Conservation (phyloP, 2,888 invertebrate species). For the Coelogynopora nodosa region DNA sequence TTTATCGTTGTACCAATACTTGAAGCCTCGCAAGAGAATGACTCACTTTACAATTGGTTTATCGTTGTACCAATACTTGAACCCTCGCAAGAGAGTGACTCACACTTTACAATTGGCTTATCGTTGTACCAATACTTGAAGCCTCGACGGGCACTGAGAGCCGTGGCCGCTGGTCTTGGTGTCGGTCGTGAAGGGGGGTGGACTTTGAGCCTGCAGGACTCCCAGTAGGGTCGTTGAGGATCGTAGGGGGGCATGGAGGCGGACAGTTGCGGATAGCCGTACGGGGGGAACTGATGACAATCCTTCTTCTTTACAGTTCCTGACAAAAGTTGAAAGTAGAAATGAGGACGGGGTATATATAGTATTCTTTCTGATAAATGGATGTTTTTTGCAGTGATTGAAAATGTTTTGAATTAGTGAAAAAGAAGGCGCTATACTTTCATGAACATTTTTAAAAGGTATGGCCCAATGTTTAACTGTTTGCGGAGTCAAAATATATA, state of each 20-base stretch:
- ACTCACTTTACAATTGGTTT: background rate
- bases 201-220: background rate
- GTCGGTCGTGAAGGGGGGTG: background rate
- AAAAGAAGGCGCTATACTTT: too few species aligned
- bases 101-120: background rate
- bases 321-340: too few species aligned
- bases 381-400: too few species aligned
- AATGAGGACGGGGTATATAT: too few species aligned
- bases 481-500: too few species aligned
- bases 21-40: too few species aligned
- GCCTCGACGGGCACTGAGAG: background rate
- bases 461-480: too few species aligned
- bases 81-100: background rate
- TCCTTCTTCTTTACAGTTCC: slow-evolving; percentile 48
- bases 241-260: background rate
- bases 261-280: slow-evolving; percentile 42
- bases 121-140: slow-evolving; percentile 37
- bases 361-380: too few species aligned
- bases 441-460: too few species aligned
- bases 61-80: slow-evolving; percentile 24
- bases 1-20: too few species aligned
- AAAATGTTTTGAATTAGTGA: too few species aligned
- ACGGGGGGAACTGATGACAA: slow-evolving; percentile 46
- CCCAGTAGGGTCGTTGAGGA: background rate
- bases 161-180: background rate